A percentile compares a stretch with the other conserved stretches of the same genome.
Conservation (phyloP, 2,888 invertebrate genomes). For the Arge pagana region DNA sequence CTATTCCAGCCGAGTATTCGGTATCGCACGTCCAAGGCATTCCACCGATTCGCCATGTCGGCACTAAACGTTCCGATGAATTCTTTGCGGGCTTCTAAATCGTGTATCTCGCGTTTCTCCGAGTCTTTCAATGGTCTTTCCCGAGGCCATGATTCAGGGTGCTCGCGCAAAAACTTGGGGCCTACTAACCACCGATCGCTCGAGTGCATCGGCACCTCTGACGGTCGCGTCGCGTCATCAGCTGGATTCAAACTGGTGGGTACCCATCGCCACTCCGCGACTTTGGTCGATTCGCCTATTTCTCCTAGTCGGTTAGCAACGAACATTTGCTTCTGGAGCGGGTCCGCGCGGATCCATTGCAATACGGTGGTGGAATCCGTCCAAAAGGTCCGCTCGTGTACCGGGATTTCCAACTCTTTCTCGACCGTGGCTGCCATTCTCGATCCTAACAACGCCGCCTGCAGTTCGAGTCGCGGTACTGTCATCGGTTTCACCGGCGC, state of each 20-base stretch:
- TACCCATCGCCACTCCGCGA: constrained; percentile 32
- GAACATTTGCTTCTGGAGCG: constrained; percentile 24
- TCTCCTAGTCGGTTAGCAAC: constrained; percentile 34
- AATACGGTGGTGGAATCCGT: constrained; percentile 32
- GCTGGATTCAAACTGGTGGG: constrained; percentile 33
- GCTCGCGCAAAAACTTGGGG: constrained; percentile 17
- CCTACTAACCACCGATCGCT: constrained; percentile 25
- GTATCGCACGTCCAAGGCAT: too few relatives aligned
- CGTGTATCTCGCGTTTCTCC: too few relatives aligned
- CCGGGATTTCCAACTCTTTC: constrained; percentile 22
- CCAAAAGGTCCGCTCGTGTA: constrained; percentile 23
- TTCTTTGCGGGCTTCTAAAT: too few relatives aligned
- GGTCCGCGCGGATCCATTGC: constrained; percentile 30
- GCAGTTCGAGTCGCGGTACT: constrained; percentile 29
- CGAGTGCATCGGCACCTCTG: too few relatives aligned
- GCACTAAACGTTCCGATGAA: too few relatives aligned
- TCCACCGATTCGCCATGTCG: too few relatives aligned
- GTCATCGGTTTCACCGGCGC: constrained; percentile 22
- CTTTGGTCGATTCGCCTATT: constrained; percentile 30
- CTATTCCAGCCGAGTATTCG: too few relatives aligned
- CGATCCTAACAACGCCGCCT: constrained; percentile 27
- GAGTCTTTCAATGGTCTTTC: too few relatives aligned
- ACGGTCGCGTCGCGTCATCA: constrained; percentile 31
- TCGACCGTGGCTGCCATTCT: constrained; percentile 20
- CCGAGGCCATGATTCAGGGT: too few relatives aligned